Percentiles rank a stretch among this genome's conserved stretches.
Evolutionary conservation across 2,113 vertebrate species (phyloP).

Genomic region (Gila orcuttii): DNA sequence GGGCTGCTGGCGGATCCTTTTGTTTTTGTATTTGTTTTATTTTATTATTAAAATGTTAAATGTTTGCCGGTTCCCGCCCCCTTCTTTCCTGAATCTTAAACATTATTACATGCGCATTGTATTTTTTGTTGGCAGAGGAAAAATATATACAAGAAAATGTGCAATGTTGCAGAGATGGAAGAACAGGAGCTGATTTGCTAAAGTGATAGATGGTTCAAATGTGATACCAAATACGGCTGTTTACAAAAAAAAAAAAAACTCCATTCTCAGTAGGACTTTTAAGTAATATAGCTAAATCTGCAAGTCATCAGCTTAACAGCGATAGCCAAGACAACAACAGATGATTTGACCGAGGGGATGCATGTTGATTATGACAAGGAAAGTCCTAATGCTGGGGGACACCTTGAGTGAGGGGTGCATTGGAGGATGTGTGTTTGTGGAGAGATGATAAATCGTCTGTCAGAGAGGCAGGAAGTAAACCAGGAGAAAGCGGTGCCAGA

Average conservation of each 20-base stretch:
- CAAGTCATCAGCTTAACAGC: not conserved
- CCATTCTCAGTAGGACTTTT: not conserved
- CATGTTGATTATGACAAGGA: constrained; percentile 14
- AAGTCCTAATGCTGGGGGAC: constrained; percentile 19
- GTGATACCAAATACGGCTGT: not conserved
- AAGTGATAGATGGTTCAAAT: constrained; percentile 23
- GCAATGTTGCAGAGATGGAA: not conserved
- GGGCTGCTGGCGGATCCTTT: too few species aligned
- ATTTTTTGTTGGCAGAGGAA: not conserved
- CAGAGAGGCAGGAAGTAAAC: constrained; percentile 8
- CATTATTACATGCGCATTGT: too few species aligned
- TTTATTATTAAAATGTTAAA: too few species aligned
- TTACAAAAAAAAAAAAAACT: not conserved
- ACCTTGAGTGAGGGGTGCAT: constrained; percentile 17
- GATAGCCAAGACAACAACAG: not conserved
- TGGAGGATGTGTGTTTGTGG: constrained; percentile 29
- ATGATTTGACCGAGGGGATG: constrained; percentile 6
- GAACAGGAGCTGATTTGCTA: not conserved
- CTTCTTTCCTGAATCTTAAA: too few species aligned
- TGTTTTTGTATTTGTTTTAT: too few species aligned
- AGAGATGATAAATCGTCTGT: constrained; percentile 30
- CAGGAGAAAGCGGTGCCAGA: not conserved
- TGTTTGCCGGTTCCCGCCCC: too few species aligned
- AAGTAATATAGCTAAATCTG: not conserved
- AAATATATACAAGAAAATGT: not conserved